Percentiles rank a stretch among this genome's conserved stretches.
Conservation (phyloP, 1,140 invertebrate genomes). For the Drosophila paulistorum region DNA sequence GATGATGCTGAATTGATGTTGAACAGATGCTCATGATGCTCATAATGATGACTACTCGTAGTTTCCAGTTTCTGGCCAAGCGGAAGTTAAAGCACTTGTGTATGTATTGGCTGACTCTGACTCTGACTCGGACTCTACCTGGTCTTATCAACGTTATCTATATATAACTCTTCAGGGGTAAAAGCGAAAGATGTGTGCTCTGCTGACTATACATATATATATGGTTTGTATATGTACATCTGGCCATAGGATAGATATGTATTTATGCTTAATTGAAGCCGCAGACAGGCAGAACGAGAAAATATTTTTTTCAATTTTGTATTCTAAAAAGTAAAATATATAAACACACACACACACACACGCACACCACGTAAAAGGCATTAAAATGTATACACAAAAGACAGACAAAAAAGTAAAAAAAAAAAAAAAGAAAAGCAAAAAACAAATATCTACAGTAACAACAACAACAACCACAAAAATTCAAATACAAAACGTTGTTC, state of each 20-base stretch:
- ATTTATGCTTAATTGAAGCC: constrained; percentile 63
- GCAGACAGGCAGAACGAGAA: constrained; percentile 54
- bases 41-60: constrained; percentile 32
- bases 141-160: constrained; percentile 30
- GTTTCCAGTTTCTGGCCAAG: constrained; percentile 47
- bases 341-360: constrained; percentile 31
- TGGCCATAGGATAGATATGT: background rate
- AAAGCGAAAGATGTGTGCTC: background rate
- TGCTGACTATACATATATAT: background rate
- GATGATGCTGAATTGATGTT: constrained; percentile 21
- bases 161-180: background rate
- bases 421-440: constrained; percentile 24
- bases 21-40: constrained; percentile 1
- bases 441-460: constrained; percentile 18
- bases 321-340: constrained; percentile 45
- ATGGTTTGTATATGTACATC: background rate
- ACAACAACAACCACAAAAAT: constrained; percentile 53
- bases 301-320: constrained; percentile 37
- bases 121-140: background rate
- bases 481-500: constrained; percentile 74
- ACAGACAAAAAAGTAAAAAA: constrained; percentile 19
- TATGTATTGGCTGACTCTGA: constrained; percentile 29
- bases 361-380: constrained; percentile 49
- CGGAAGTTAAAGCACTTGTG: constrained; percentile 41
- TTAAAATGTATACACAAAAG: constrained; percentile 71